Conservation (phyloP, 2,888 invertebrate genomes). For the Penaeus monodon region DNA sequence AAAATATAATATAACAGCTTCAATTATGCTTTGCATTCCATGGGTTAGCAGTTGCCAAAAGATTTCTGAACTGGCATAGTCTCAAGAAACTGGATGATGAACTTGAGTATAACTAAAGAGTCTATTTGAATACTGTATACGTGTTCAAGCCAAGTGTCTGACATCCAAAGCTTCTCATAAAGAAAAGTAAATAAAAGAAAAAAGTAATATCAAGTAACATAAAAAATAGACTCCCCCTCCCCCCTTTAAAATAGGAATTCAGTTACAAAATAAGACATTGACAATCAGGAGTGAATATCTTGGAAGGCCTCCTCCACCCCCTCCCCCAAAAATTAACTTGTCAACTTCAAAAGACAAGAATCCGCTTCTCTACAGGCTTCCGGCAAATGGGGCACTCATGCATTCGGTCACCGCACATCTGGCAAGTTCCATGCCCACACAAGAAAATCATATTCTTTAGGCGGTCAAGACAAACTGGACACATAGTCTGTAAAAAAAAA, state of each 20-base stretch:
- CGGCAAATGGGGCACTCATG: conserved; percentile 97
- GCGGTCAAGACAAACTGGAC: conserved; percentile 96
- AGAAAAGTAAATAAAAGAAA: neutral
- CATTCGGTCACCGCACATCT: conserved; percentile 98
- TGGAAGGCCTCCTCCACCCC: neutral
- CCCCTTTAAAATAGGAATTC: too few relatives aligned
- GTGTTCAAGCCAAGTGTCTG: too few relatives aligned
- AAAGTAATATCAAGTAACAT: neutral
- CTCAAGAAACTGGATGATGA: too few relatives aligned
- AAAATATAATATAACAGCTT: too few relatives aligned
- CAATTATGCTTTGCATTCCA: too few relatives aligned
- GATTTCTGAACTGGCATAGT: too few relatives aligned
- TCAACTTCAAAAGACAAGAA: conserved; percentile 81
- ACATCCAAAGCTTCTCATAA: neutral
- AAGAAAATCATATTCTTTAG: conserved; percentile 98
- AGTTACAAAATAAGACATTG: too few relatives aligned
- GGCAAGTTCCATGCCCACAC: conserved; percentile 97
- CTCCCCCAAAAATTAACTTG: neutral
- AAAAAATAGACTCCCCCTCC: too few relatives aligned
- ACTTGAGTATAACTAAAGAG: too few relatives aligned
- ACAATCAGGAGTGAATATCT: neutral
- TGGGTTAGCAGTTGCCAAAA: too few relatives aligned
- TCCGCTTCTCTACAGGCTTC: conserved; percentile 95
- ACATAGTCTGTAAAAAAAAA: conserved; percentile 86
- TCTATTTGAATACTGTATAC: too few relatives aligned